phyloP scores from a whole-genome alignment of 2,113 vertebrate genomes.

The Struthidea cinerea region DNA sequence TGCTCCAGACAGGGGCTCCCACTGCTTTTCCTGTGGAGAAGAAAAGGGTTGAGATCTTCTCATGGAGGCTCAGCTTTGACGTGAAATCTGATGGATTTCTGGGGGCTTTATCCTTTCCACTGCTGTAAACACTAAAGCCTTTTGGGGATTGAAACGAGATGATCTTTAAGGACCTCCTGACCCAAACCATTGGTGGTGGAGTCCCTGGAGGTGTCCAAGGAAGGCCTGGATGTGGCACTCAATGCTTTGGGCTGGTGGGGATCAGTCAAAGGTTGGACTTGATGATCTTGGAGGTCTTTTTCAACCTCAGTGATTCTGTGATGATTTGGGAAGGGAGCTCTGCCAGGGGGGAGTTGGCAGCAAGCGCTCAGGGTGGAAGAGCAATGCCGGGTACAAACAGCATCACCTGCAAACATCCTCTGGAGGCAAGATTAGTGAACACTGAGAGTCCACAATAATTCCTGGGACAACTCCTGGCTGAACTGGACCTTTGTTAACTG shows the following conservation, averaged over 20 bases:
- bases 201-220: not conserved
- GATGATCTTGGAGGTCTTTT: not conserved
- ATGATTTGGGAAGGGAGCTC: not conserved
- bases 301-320: not conserved
- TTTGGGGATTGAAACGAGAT: no score
- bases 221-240: not conserved
- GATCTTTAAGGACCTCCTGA: not conserved
- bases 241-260: not conserved
- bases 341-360: not conserved
- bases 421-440: not conserved
- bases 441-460: not conserved
- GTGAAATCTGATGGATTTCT: not conserved
- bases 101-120: not conserved
- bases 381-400: not conserved
- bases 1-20: not conserved
- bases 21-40: not conserved
- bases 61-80: not conserved
- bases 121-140: not conserved
- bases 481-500: not conserved
- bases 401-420: not conserved
- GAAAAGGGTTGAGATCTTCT: not conserved
- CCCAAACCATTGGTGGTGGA: not conserved
- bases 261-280: not conserved
- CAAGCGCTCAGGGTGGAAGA: not conserved
- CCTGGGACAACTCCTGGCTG: not conserved